Conservation (phyloP, 1,140 invertebrate genomes). For the Bombus impatiens region DNA sequence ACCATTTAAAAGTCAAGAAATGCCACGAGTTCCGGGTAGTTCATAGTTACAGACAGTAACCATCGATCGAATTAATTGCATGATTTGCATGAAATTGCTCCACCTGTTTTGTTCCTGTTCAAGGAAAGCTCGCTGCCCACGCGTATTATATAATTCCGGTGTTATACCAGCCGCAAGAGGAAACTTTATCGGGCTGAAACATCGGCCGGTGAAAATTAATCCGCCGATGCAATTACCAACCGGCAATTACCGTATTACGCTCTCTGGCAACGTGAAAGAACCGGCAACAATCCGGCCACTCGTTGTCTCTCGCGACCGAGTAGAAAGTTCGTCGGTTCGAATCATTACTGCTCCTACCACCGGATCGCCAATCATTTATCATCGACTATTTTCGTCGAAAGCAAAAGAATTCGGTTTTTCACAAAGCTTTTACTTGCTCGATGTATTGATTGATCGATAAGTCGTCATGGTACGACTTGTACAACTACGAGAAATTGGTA, state of each 20-base stretch:
- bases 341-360: no score
- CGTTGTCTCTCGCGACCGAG: background rate
- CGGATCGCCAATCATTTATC: conserved; percentile 13
- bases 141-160: background rate
- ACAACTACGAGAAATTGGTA: background rate
- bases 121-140: conserved; percentile 9
- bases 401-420: background rate
- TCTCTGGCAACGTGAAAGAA: background rate
- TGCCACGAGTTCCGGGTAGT: background rate
- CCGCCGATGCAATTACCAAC: conserved; percentile 12
- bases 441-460: background rate
- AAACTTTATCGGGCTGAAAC: background rate
- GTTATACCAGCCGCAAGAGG: background rate
- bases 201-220: conserved; percentile 32
- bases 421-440: background rate
- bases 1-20: background rate
- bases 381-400: background rate
- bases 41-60: background rate
- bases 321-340: conserved; percentile 12
- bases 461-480: no score
- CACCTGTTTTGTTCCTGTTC: conserved; percentile 24
- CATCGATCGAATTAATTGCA: conserved; percentile 27
- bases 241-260: conserved; percentile 11
- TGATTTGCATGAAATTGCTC: conserved; percentile 22
- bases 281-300: background rate